Evolutionary conservation across 23 tunicate genomes (phyloP).

Genomic region (Corella eumyota): DNA sequence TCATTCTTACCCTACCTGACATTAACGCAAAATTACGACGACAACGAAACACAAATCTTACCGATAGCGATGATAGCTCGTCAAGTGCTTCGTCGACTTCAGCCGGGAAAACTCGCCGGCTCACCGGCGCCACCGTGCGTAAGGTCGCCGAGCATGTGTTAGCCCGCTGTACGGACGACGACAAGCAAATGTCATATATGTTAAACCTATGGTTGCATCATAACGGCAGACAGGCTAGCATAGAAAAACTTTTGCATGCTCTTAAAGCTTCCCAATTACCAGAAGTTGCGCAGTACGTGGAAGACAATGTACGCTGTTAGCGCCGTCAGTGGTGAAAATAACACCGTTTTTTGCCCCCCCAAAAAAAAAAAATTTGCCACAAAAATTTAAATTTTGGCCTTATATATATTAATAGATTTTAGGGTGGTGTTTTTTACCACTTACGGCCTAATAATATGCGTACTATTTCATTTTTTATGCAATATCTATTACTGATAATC

Average conservation of each 20-base stretch:
- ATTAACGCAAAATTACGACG: conserved; percentile 3
- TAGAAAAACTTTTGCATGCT: conserved; percentile 32
- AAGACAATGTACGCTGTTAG: conserved; percentile 2
- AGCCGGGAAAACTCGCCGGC: conserved; percentile 12
- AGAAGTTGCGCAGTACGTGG: conserved; percentile 15
- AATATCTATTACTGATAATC: too few relatives aligned
- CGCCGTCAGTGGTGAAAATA: too few relatives aligned
- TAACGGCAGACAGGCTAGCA: conserved; percentile 43
- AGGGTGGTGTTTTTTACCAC: too few relatives aligned
- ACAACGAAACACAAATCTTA: conserved; percentile 6
- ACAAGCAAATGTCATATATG: conserved; percentile 59
- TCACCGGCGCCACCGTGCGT: neutral
- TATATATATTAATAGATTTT: too few relatives aligned
- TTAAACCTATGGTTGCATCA: conserved; percentile 50
- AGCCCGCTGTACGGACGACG: conserved; percentile 17
- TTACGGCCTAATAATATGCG: too few relatives aligned
- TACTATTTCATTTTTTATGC: too few relatives aligned
- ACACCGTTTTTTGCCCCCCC: too few relatives aligned
- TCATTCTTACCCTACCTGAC: conserved; percentile 26
- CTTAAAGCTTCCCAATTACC: conserved; percentile 10
- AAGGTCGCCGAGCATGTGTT: conserved; percentile 32
- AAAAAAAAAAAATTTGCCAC: too few relatives aligned
- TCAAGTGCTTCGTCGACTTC: conserved; percentile 30
- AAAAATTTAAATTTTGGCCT: too few relatives aligned
- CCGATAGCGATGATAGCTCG: conserved; percentile 18